Base-by-base conservation (phyloP, 2,888 invertebrate genomes). In the Rhorus exstirpatorius region DNA sequence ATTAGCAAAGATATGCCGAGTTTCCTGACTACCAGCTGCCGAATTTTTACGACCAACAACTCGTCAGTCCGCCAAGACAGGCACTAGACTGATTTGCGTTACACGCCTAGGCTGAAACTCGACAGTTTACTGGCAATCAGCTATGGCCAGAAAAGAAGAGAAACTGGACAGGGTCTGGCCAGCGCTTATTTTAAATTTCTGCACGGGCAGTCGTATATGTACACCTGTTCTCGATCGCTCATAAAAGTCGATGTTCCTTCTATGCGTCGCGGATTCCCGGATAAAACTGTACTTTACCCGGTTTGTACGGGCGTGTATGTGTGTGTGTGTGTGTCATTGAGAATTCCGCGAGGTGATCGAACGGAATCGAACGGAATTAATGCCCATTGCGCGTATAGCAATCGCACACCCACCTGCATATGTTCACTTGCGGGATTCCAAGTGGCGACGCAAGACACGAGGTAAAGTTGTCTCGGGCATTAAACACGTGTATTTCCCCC, bases 291-390 rank as follows among this genome's bases (percentile, higher is more conserved):
- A 80, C 67, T 75, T 75, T 83, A 63, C 78, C 67, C 75, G 24
- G 51, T 44, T 21, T 68, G 63, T 21, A 51, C 7, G 21, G 35
- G 26, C 12, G 35, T 14, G 21, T 19, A 10, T 1, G 17, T 26
- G 55, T 44, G 55, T 31, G 71, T 68, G 76, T 65, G 55, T 31
- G 71, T 68, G 76, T 65, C 78, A 41, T 53, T 71, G 77, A 70
- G 79, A 80, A 78, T 83, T 46, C 74, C 81, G 76, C 77, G 68
- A 83, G 79, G 83, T 81, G 85, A 85, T 86, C 85, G 84, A 85
- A 85, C 81, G 85, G 84, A 82, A 83, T 84, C 83, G 83, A 83
- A 81, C 70, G 74, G 83, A 85, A 85, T 86, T 85, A 84, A 85
- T 86, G 83, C 81, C 85, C 85, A 85, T 81, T 81, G 76, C 79